These are phyloP conservation scores for Pararge aegeria DNA, from an alignment of 1,140 invertebrate genomes.

Conservation along the genomic window DNA sequence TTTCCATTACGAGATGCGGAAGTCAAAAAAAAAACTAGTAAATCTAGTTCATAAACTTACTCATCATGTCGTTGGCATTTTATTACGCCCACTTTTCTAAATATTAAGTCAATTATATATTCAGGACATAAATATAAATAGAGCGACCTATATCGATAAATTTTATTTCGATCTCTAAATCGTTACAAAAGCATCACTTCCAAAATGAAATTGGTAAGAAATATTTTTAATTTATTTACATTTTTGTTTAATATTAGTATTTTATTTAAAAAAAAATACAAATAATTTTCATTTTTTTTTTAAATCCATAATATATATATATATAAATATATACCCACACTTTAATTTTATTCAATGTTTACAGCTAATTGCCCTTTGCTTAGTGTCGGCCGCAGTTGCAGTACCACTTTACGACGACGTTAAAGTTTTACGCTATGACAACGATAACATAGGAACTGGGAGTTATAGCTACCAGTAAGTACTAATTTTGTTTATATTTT, in stretches of 20 bases:
- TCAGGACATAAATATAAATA: conserved; percentile 11
- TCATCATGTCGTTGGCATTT: conserved; percentile 8
- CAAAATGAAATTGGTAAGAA: conserved; percentile 8
- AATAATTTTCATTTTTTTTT: not conserved
- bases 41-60: conserved; percentile 1
- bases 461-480: conserved; percentile 16
- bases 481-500: conserved; percentile 1
- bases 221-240: not conserved
- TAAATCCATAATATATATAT: no score
- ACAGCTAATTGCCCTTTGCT: conserved; percentile 20
- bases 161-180: conserved; percentile 6
- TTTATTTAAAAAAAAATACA: not conserved
- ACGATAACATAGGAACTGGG: conserved; percentile 22
- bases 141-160: conserved; percentile 1
- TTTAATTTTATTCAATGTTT: conserved; percentile 3
- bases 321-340: no score
- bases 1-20: no score
- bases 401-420: conserved; percentile 13
- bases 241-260: not conserved
- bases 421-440: conserved; percentile 18
- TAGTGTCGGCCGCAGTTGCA: conserved; percentile 10
- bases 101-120: conserved; percentile 8
- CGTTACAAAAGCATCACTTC: conserved; percentile 2
- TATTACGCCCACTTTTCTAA: not conserved
- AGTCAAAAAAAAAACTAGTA: no score